Evolutionary conservation across 2,888 invertebrate species (phyloP).

Genomic region (Prosopocoilus inquinatus): DNA sequence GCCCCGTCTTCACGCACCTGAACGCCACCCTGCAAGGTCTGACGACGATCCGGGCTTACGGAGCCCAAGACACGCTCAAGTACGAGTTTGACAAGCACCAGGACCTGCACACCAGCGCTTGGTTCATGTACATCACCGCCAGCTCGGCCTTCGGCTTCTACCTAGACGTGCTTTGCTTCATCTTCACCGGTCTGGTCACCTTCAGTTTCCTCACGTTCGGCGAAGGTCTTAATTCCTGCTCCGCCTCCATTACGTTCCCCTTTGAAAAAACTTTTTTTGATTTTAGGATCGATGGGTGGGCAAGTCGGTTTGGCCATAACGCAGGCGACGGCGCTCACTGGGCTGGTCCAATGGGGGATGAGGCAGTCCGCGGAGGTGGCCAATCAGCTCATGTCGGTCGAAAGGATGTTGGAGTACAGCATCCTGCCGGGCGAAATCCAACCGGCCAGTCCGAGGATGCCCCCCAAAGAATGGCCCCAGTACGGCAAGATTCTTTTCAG

Average conservation of each 20-base stretch:
- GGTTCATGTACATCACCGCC: constrained; percentile 65
- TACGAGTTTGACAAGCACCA: constrained; percentile 57
- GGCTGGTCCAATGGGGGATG: constrained; percentile 74
- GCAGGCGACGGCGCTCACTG: constrained; percentile 60
- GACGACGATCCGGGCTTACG: constrained; percentile 76
- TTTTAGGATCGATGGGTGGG: constrained; percentile 50
- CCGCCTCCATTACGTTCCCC: constrained; percentile 12
- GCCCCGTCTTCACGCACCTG: constrained; percentile 81
- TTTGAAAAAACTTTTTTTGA: constrained; percentile 1
- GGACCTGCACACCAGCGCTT: constrained; percentile 65
- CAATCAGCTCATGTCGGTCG: constrained; percentile 77
- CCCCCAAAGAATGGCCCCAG: constrained; percentile 67
- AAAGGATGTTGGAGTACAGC: constrained; percentile 80
- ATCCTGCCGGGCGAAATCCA: constrained; percentile 62
- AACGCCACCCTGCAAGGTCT: constrained; percentile 77
- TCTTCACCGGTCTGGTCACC: constrained; percentile 64
- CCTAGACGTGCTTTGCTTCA: constrained; percentile 62
- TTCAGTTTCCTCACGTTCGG: constrained; percentile 61
- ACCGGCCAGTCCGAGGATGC: constrained; percentile 52
- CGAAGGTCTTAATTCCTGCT: too few relatives aligned
- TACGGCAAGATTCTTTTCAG: constrained; percentile 64
- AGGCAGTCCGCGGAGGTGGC: constrained; percentile 80
- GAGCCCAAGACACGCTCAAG: constrained; percentile 64
- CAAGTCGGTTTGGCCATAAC: constrained; percentile 67
- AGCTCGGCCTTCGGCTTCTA: constrained; percentile 66